Percentiles rank a stretch among this genome's conserved stretches.
phyloP scores from a whole-genome alignment of 2,797 vertebrate genomes.

The Schizothorax lantsangensis region DNA sequence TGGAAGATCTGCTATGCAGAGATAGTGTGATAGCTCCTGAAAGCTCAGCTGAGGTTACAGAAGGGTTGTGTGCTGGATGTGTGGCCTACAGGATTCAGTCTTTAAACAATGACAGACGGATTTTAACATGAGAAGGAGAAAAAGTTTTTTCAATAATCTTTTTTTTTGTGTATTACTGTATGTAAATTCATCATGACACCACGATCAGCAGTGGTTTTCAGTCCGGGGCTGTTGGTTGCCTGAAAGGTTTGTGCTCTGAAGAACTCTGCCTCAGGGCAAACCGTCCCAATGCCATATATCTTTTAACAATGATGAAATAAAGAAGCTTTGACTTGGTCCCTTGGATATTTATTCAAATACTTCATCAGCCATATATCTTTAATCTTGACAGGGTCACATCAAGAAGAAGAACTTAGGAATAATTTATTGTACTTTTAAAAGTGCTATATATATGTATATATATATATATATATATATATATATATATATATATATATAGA shows the following conservation, averaged over 20 bases:
- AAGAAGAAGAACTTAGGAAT: background rate
- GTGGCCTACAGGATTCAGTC: background rate
- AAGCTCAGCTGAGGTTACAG: background rate
- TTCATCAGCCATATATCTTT: background rate
- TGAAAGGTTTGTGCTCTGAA: background rate
- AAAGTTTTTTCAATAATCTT: background rate
- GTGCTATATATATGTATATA: no score
- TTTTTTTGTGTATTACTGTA: background rate
- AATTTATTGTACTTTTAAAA: no score
- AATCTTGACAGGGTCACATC: background rate
- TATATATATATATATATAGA: no score
- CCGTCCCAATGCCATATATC: background rate
- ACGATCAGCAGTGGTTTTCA: background rate
- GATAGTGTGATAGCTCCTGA: background rate
- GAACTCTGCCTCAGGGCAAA: conserved; percentile 15
- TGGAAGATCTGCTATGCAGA: conserved; percentile 13
- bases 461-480: no score
- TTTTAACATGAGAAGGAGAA: background rate
- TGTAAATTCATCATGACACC: background rate
- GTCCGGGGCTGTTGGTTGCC: background rate
- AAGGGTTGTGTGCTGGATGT: background rate
- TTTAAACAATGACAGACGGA: background rate
- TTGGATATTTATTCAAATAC: conserved; percentile 31
- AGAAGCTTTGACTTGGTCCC: conserved; percentile 10
- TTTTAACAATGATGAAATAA: conserved; percentile 27